Evolutionary conservation across 2,797 vertebrate species (phyloP), one percentile per base, ranked within the genome.

Genomic region (Prunella strophiata): DNA sequence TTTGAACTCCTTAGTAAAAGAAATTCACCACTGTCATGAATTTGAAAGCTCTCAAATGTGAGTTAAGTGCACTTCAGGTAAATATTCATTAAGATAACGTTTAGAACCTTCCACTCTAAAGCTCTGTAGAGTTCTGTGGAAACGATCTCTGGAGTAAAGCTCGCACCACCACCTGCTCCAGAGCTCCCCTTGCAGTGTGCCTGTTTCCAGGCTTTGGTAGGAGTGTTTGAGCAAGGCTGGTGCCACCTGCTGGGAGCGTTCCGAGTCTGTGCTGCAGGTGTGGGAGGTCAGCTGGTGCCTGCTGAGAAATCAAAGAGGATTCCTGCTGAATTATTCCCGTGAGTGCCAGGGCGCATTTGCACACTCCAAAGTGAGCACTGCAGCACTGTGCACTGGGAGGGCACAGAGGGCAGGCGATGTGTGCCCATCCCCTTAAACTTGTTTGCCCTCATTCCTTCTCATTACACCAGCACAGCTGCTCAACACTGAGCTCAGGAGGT

Each of bases 391-490:
- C 34, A 4, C 54, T 51, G 43, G 47, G 34, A 43, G 26, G 42
- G 59, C 73, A 19, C 12, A 15, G 27, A 20, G n/a, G 47, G 62
- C 4, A 1, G 0, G n/a, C n/a, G n/a, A n/a, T 2, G 12, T 32
- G 36, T 38, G 51, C 29, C 73, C 25, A 25, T 51, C 47, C 72
- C 61, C n/a, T 74, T 19, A 11, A 58, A 43, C 25, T 2, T 13
- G 34, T 67, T 48, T 47, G 32, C 21, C 71, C 66, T 91, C 88
- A 17, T 86, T 95, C 43, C 73, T 91, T 59, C 71, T 9, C 26
- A 21, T 52, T 29, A 20, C 77, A 73, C 27, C 1, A 2, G 42
- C 23, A 11, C 40, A 48, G 1, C 0, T 36, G 61, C 86, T 43
- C 80, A 62, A 5, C 36, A 4, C 45, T 10, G 23, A 13, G 38